Evolutionary conservation across 2,888 invertebrate genomes (phyloP).

Genomic region (Campopleginae sp.): DNA sequence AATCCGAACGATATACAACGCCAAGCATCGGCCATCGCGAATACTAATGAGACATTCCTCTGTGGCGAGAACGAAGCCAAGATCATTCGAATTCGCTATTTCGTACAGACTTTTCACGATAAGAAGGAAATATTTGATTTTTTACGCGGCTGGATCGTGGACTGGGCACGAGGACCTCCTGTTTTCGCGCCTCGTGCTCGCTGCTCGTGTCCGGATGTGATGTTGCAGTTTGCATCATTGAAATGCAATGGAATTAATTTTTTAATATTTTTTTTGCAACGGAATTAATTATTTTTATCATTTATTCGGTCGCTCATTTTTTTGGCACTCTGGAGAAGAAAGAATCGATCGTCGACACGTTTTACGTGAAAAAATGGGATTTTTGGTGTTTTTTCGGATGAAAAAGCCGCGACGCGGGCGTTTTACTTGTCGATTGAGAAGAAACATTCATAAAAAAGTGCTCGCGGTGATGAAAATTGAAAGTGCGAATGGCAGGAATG

Average conservation of each 20-base stretch:
- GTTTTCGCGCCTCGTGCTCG: constrained; percentile 76
- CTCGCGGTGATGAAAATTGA: constrained; percentile 49
- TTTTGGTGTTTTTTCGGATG: constrained; percentile 15
- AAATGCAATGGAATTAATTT: too few relatives aligned
- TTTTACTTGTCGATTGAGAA: constrained; percentile 31
- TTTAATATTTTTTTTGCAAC: too few relatives aligned
- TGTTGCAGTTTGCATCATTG: too few relatives aligned
- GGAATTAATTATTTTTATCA: too few relatives aligned
- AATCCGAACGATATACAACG: constrained; percentile 80
- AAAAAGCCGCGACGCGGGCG: not conserved
- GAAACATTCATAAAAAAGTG: constrained; percentile 5
- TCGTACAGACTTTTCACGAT: constrained; percentile 29
- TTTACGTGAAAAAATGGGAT: not conserved
- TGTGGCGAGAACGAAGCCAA: not conserved
- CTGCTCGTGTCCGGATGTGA: too few relatives aligned
- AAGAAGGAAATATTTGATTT: constrained; percentile 64
- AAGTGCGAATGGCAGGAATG: constrained; percentile 47
- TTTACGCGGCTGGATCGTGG: constrained; percentile 73
- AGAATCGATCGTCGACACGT: too few relatives aligned
- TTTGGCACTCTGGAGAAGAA: too few relatives aligned
- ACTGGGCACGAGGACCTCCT: constrained; percentile 41
- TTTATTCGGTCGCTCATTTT: too few relatives aligned
- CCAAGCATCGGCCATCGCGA: constrained; percentile 76
- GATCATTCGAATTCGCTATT: constrained; percentile 50
- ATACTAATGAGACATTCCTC: constrained; percentile 76